Base-by-base conservation (phyloP, 2,797 vertebrate species). In the Poeciliopsis presidionis region DNA sequence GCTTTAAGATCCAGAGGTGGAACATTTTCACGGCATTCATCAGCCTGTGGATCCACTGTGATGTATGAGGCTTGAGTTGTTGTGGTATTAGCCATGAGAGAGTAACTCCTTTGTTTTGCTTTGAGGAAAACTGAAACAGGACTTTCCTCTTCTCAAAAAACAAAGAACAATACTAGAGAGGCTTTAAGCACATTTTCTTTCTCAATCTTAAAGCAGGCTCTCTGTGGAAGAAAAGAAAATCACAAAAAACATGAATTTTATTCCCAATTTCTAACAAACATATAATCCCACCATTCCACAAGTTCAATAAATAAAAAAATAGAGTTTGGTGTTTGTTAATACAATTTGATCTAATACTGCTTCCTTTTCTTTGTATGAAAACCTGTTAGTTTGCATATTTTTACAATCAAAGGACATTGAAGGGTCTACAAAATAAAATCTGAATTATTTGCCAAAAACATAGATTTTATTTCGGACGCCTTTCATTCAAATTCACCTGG, bases 21-120 rank as follows among this genome's bases (percentile, higher is more conserved):
- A 81, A 92, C 72, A 76, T 91, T 93, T 87, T 91, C 91, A 61
- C 8, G 2, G 67, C 73, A 79, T 73, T 90, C 86, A 36, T 90
- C 80, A n/a, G 2, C 28, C 20, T 89, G 77, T 2, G 74, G 51
- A 75, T 41, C 53, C 76, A 77, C 81, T 20, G 36, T 59, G 81
- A 28, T 3, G 78, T 7, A 57, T 16, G 80, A 79, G 13, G 25
- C 72, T 39, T 73, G 79, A 4, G 14, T 5, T 1, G 71, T 30
- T 49, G 81, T 73, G 47, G 87, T 57, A 72, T 61, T 74, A 1
- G 86, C 84, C 91, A 93, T 93, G n/a, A 33, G 41, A 71, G 8
- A 20, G 45, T 0, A n/a, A 70, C 28, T 28, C 53, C 7, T 22
- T 2, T 2, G 25, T 78, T 63, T 33, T 53, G 25, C 20, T 59